phyloP scores from a whole-genome alignment of 2,113 vertebrate species.

The Oreotrochilus melanogaster region DNA sequence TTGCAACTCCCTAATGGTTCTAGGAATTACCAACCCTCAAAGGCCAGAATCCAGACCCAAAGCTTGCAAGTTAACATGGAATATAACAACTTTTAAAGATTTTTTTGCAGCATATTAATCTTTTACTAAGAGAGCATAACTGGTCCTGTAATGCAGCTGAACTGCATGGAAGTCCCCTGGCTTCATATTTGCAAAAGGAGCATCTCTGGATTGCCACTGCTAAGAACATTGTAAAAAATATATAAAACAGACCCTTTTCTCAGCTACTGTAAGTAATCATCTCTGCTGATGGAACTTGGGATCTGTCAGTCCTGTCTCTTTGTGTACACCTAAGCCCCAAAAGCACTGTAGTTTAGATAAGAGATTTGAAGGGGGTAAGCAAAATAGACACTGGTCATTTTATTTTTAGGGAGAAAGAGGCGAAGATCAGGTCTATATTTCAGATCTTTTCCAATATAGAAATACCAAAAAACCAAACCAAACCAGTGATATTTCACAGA shows the following conservation, averaged over 20 bases:
- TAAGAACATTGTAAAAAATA: neutral
- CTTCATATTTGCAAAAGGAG: neutral
- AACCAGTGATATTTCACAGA: neutral
- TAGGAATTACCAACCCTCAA: neutral
- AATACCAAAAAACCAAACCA: neutral
- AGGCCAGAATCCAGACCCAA: neutral
- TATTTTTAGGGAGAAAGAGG: neutral
- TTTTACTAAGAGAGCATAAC: neutral
- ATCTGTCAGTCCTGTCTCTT: conserved; percentile 15
- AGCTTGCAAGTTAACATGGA: neutral
- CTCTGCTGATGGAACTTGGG: neutral
- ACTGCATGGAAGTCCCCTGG: rapidly evolving
- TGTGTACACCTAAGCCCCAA: conserved; percentile 16
- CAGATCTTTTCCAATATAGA: neutral
- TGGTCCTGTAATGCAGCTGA: neutral
- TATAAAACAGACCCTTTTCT: neutral
- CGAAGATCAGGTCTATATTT: neutral
- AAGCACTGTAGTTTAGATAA: neutral
- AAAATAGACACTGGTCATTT: conserved; percentile 27
- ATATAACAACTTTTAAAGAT: neutral
- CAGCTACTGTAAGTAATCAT: neutral
- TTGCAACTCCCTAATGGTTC: neutral
- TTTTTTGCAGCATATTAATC: neutral
- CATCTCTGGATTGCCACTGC: neutral
- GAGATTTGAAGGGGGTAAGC: conserved; percentile 15